Base-by-base conservation (phyloP, 2,113 vertebrate genomes). In the Ceyx cyanopectus region DNA sequence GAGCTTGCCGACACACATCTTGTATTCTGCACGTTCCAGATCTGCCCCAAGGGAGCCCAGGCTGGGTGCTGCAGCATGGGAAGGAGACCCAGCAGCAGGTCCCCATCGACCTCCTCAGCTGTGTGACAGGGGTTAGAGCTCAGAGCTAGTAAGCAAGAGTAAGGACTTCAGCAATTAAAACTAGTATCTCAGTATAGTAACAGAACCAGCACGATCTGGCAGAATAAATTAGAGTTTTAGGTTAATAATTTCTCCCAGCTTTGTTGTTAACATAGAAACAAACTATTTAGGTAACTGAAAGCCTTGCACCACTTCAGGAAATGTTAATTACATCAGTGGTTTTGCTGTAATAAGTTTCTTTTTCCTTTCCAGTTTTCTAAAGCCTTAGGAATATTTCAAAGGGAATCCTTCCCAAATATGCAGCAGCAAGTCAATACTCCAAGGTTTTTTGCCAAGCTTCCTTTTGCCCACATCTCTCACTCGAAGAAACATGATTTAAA, bases 371-470 rank as follows among this genome's bases (percentile, higher is more conserved):
- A 93, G 85, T 82, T 86, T 95, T 94, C 95, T 87, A 95, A 95
- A 95, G 81, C 56, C 87, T 85, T 72, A 66, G 50, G 81, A 85
- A 61, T 82, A 93, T 97, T 90, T 92, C 81, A 57, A 43, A 95
- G 89, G 91, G 91, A 95, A 94, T 83, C 91, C 94, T 94, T 91
- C 76, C 89, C 93, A 96, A 92, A 89, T 89, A 95, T 85, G 81
- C 81, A 93, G 83, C 66, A 81, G 57, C 85, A 80, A 92, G 89
- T 93, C 84, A 96, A 94, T 65, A 79, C 78, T 48, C 83, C 1
- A 45, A 90, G 58, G 4, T n/a, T 34, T 84, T 85, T 62, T 72
- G 80, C 78, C 87, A 93, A 93, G 41, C 62, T 67, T 65, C 80
- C 70, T 82, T 85, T 51, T 75, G 61, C n/a, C 62, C 65, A 18